phyloP scores from a whole-genome alignment of 2,113 vertebrate genomes.

The Dolichotis patagonum region DNA sequence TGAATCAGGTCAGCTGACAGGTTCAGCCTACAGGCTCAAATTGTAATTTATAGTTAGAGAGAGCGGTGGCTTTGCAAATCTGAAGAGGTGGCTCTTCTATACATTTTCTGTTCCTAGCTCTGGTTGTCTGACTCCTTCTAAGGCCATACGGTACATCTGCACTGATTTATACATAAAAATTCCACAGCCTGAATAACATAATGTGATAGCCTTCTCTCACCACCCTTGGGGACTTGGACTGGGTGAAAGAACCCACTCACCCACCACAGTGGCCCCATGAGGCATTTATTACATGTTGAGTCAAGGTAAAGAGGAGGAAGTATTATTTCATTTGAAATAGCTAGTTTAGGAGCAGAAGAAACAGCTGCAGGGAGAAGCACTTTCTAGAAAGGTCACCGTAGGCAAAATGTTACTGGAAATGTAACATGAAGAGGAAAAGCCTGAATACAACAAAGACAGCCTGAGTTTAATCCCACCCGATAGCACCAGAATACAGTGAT shows the following conservation, averaged over 20 bases:
- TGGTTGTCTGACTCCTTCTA: not conserved
- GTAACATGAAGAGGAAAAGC: not conserved
- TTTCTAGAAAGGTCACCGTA: not conserved
- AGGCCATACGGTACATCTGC: not conserved
- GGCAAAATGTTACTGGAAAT: not conserved
- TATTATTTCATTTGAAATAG: not conserved
- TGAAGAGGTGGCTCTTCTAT: not conserved
- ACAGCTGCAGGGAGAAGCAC: not conserved
- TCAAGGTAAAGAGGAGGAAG: not conserved
- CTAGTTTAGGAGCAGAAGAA: not conserved
- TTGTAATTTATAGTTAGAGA: slow-evolving; percentile 13
- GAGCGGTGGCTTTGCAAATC: not conserved
- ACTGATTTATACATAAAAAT: slow-evolving; percentile 10
- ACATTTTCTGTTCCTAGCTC: not conserved
- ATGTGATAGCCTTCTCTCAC: not conserved
- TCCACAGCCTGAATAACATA: not conserved
- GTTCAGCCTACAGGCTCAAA: not conserved
- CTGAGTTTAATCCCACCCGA: not conserved
- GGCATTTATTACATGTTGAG: not conserved
- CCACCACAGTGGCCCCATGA: not conserved
- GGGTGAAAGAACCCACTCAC: not conserved
- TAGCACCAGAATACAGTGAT: not conserved
- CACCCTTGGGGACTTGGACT: not conserved
- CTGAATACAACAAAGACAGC: not conserved
- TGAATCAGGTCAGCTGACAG: slow-evolving; percentile 7